Evolutionary conservation across 2,113 vertebrate species (phyloP), one percentile per base, ranked within the genome.

Genomic region (Sisor rabdophorus): DNA sequence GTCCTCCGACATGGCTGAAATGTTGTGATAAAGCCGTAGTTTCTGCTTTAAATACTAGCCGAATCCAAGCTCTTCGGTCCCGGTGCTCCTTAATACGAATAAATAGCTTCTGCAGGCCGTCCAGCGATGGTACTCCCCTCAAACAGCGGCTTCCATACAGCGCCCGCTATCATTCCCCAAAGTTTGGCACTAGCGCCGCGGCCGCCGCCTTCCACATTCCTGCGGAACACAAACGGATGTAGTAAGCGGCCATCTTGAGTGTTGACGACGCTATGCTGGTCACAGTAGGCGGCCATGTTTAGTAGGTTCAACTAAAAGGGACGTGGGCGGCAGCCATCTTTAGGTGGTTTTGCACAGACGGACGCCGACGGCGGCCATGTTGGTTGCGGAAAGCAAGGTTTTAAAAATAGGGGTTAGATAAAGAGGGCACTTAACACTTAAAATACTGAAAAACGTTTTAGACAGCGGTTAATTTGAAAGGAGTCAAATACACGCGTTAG

Each of bases 1-100:
- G 90, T 98, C 96, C 92, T 96, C 95, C 87, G 94, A 92, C 93
- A 97, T 96, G 92, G 90, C 92, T 92, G 87, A 87, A 64, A 32
- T 86, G 75, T 79, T 83, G 32, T 63, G 80, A 71, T 64, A 79
- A 67, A 77, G 78, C 80, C 82, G 79, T 74, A 30, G 82, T 83
- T 50, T 73, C 83, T 75, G 64, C 32, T 30, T 32, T 48, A 79
- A 72, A 84, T 16, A 69, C 67, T 16, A 73, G 30, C 55, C 76
- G 75, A 82, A 81, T 86, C 84, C 82, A 65, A 79, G 81, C 52
- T 81, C 36, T 80, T 8, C 61, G 36, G 48, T 72, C 11, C 71
- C 65, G 19, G 53, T 52, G 30, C 40, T 70, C 24, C 44, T 56
- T 79, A 65, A 82, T 83, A 88, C 80, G 84, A 80, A 79, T 77